These are phyloP conservation scores for Microcebus murinus DNA, from an alignment of 2,113 vertebrate species.

Conservation along the genomic window DNA sequence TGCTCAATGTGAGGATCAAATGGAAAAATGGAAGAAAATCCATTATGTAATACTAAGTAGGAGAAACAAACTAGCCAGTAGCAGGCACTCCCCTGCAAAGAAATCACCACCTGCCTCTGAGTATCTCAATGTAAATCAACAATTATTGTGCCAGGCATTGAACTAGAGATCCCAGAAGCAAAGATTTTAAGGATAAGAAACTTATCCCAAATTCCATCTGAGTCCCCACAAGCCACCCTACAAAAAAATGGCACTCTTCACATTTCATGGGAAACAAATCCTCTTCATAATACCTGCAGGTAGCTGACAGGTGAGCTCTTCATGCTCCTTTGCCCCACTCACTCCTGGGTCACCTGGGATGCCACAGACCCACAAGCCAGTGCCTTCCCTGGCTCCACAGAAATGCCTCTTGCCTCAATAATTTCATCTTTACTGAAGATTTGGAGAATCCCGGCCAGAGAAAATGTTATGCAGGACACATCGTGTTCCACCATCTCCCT, in stretches of 20 bases:
- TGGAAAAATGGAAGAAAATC: not conserved
- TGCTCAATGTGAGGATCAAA: not conserved
- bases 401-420: not conserved
- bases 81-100: not conserved
- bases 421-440: not conserved
- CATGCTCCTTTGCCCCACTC: not conserved
- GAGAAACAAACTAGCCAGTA: not conserved
- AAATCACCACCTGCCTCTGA: not conserved
- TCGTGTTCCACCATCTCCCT: not conserved
- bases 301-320: not conserved
- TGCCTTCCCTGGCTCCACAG: not conserved
- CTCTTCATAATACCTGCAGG: not conserved
- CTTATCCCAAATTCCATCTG: not conserved
- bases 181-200: not conserved
- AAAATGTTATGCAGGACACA: not conserved
- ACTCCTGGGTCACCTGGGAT: not conserved
- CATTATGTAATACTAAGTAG: not conserved
- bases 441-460: not conserved
- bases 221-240: not conserved
- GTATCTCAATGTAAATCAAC: not conserved
- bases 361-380: not conserved
- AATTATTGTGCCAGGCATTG: not conserved
- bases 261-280: not conserved
- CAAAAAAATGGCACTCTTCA: not conserved
- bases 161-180: not conserved